These are phyloP conservation scores for Pollimyrus isidori DNA, from an alignment of 2,113 vertebrate genomes.

Conservation along the genomic window DNA sequence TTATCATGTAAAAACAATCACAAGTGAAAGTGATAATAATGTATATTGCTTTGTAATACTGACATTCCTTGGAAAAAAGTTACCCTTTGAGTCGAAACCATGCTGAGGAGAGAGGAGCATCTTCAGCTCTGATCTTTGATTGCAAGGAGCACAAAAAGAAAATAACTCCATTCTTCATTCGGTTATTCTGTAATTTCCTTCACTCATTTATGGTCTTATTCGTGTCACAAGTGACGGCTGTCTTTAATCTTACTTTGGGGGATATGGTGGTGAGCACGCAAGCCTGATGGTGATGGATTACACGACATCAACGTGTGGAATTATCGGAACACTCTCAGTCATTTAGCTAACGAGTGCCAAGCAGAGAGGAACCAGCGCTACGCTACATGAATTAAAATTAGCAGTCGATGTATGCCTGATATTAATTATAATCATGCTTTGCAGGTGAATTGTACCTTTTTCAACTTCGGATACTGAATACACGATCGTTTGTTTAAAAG, in stretches of 20 bases:
- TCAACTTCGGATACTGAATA: background rate
- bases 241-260: constrained; percentile 16
- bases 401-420: background rate
- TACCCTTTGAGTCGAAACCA: background rate
- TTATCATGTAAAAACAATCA: background rate
- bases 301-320: background rate
- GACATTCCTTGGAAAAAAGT: background rate
- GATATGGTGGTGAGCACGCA: background rate
- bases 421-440: background rate
- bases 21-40: background rate
- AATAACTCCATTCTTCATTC: background rate
- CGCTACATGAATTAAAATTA: constrained; percentile 10
- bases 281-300: background rate
- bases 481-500: background rate
- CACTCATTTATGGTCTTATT: background rate
- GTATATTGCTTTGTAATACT: background rate
- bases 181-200: background rate
- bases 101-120: background rate
- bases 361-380: background rate
- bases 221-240: constrained; percentile 10
- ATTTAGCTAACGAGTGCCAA: constrained; percentile 10
- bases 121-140: background rate
- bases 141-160: background rate
- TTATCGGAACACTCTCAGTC: constrained; percentile 3
- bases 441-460: background rate